Base-by-base conservation (phyloP, 2,113 vertebrate species). In the Carassius auratus region DNA sequence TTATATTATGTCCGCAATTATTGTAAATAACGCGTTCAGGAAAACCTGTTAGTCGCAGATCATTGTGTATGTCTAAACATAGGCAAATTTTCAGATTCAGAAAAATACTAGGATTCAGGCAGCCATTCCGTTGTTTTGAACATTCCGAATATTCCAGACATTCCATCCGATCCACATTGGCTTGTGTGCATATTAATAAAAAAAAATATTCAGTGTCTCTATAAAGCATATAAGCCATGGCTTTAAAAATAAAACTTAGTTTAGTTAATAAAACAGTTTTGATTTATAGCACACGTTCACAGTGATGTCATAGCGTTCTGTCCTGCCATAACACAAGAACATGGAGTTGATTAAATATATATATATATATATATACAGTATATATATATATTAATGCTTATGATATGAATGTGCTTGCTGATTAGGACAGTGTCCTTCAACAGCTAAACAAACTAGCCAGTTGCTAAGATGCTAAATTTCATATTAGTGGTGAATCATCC, bases 61-160 rank as follows among this genome's bases (percentile, higher is more conserved):
- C 57, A 61, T 61, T 75, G 6, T 59, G 75, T 45, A 19, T 83
- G 36, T 66, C 9, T 78, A 42, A n/a, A 62, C 50, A 23, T 15
- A 2, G 52, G 30, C 15, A 21, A 23, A 36, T 57, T 79, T 45
- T 8, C 15, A 26, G 26, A 33, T 15, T 77, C 45, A 14, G 30
- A 62, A 62, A 81, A 36, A 89, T 82, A 69, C 87, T 17, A 86
- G 84, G 84, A 84, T 76, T 86, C 76, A 57, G 3, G 71, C 87
- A 86, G 78, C 74, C 83, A 91, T 89, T 90, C 79, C 85, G 86
- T 81, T 33, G 81, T 89, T 91, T 89, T 76, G 83, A 92, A 94
- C 94, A 94, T 95, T 94, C 94, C 93, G 92, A 84, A 94, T 89
- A 90, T 93, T 93, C 86, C 85, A 85, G 73, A 94, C 94, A 94